phyloP scores from a whole-genome alignment of 37 sponge, comb jelly and placozoan genomes.

The Mnemiopsis leidyi region DNA sequence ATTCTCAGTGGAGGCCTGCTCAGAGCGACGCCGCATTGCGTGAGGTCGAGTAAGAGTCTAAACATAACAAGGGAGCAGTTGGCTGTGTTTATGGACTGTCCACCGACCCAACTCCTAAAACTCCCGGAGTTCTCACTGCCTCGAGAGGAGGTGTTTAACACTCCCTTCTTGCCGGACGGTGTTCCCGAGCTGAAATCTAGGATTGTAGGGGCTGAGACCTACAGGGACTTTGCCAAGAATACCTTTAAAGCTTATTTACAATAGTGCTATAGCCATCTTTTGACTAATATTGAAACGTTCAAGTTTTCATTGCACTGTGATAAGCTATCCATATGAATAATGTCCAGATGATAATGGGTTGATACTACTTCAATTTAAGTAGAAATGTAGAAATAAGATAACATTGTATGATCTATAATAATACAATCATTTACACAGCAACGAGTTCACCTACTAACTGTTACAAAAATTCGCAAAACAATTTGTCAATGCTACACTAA shows the following conservation, averaged over 20 bases:
- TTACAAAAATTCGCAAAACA: not conserved
- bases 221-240: conserved; percentile 8
- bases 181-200: not conserved
- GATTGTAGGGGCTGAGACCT: not conserved
- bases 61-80: conserved; percentile 46
- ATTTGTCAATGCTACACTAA: not conserved
- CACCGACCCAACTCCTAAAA: not conserved
- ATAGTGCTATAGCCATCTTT: too few species aligned
- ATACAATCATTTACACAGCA: not conserved
- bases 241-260: conserved; percentile 35
- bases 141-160: not conserved
- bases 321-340: too few species aligned
- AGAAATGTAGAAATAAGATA: too few species aligned
- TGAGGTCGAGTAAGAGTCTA: not conserved
- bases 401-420: too few species aligned
- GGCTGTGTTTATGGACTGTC: conserved; percentile 27
- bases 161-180: conserved; percentile 1
- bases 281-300: too few species aligned
- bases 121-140: not conserved
- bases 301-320: too few species aligned
- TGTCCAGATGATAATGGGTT: too few species aligned
- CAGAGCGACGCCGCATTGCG: conserved; percentile 42
- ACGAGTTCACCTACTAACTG: not conserved
- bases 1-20: not conserved
- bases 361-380: too few species aligned